Evolutionary conservation across 2,888 invertebrate species (phyloP).

Genomic region (Brenthis daphne): DNA sequence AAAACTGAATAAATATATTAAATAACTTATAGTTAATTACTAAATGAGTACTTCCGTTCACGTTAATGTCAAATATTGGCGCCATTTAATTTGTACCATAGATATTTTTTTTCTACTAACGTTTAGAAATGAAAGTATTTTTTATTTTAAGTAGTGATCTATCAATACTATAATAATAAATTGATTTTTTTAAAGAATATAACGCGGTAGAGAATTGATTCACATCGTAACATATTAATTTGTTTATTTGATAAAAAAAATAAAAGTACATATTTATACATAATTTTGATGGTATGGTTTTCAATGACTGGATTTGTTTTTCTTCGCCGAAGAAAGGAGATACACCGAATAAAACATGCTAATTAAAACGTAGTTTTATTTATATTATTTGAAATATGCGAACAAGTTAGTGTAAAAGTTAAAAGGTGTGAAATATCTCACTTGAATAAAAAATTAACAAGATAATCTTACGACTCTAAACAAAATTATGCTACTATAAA

Average conservation of each 20-base stretch:
- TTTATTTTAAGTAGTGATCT: background rate
- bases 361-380: constrained; percentile 49
- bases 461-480: background rate
- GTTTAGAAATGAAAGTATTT: background rate
- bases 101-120: background rate
- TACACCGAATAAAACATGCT: constrained; percentile 45
- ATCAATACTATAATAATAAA: too few relatives aligned
- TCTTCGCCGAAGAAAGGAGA: constrained; percentile 24
- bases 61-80: background rate
- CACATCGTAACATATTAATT: too few relatives aligned
- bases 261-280: too few relatives aligned
- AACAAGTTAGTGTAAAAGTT: constrained; percentile 7
- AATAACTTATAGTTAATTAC: too few relatives aligned
- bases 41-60: too few relatives aligned
- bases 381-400: constrained; percentile 36
- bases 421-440: background rate
- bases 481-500: background rate
- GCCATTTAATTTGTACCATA: constrained; percentile 1
- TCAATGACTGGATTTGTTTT: constrained; percentile 1
- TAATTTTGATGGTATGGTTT: background rate
- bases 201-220: too few relatives aligned
- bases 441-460: constrained; percentile 3
- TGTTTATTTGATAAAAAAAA: too few relatives aligned
- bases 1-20: too few relatives aligned
- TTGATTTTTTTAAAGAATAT: too few relatives aligned